Percentiles rank a stretch among this genome's conserved stretches.
Evolutionary conservation across 2,797 vertebrate species (phyloP).

Genomic region (Lagorchestes hirsutus): DNA sequence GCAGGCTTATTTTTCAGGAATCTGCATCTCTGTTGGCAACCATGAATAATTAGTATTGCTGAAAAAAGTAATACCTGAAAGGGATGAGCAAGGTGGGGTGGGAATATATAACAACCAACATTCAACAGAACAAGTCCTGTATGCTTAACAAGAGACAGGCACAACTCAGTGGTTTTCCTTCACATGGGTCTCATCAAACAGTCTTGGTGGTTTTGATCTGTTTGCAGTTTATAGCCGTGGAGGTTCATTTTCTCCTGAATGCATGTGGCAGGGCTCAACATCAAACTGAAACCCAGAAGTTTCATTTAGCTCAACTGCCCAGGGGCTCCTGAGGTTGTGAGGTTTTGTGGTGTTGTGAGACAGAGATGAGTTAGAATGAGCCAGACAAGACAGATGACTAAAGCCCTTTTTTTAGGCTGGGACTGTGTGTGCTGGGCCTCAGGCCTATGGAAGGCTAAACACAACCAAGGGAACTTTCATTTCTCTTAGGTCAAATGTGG

Average conservation of each 20-base stretch:
- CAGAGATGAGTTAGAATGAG: constrained; percentile 16
- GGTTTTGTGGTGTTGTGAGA: constrained; percentile 40
- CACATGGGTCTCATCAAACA: background rate
- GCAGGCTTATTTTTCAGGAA: background rate
- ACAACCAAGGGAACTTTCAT: background rate
- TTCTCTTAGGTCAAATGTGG: background rate
- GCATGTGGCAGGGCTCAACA: background rate
- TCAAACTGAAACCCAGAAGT: constrained; percentile 1
- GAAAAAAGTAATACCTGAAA: background rate
- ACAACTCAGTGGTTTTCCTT: background rate
- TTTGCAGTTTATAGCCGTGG: background rate
- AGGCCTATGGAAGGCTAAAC: constrained; percentile 17
- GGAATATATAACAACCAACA: background rate
- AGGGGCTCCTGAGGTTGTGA: background rate
- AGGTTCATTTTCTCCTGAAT: background rate
- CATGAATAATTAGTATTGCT: background rate
- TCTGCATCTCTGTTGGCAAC: background rate
- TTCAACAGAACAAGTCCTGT: background rate
- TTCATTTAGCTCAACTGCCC: background rate
- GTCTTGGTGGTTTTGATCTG: background rate
- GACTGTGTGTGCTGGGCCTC: background rate
- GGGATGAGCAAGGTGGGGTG: background rate
- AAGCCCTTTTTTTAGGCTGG: constrained; percentile 1
- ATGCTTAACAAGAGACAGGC: background rate
- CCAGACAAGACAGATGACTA: constrained; percentile 21